Conservation (phyloP, 2,113 vertebrate genomes). For the Passer montanus region DNA sequence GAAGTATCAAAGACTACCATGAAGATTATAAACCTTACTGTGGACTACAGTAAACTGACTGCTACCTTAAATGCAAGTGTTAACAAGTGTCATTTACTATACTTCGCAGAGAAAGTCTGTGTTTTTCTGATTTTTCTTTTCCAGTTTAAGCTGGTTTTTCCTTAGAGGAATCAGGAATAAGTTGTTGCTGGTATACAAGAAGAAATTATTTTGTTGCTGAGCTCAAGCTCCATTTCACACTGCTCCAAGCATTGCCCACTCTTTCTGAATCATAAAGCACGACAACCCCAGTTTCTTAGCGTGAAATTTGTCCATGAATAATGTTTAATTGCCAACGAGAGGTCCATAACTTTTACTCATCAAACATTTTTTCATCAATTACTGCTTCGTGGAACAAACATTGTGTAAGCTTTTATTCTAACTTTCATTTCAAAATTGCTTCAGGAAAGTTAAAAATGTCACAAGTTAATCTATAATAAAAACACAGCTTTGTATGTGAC, state of each 20-base stretch:
- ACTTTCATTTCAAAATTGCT: slow-evolving; percentile 14
- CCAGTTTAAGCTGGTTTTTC: background rate
- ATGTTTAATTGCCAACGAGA: slow-evolving; percentile 10
- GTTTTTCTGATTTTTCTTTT: background rate
- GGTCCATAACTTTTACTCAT: slow-evolving; percentile 24
- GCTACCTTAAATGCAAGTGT: background rate
- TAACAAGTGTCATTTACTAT: background rate
- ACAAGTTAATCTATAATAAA: slow-evolving; percentile 29
- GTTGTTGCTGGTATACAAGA: background rate
- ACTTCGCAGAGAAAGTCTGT: background rate
- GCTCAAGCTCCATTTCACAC: slow-evolving; percentile 15
- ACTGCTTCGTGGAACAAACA: background rate
- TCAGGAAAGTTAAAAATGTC: slow-evolving; percentile 52
- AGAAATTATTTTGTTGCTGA: background rate
- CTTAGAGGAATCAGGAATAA: background rate
- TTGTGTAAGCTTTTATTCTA: background rate
- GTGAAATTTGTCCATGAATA: background rate
- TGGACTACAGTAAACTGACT: background rate
- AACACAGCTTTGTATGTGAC: slow-evolving; percentile 36
- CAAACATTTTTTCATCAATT: slow-evolving; percentile 36
- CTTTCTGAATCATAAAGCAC: slow-evolving; percentile 38
- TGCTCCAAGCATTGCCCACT: slow-evolving; percentile 1
- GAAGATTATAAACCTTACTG: background rate
- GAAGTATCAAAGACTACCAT: background rate
- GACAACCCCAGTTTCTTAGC: background rate